Evolutionary conservation across 92 coral and sea anemone species (phyloP).

Genomic region (Phenganax subtilis): DNA sequence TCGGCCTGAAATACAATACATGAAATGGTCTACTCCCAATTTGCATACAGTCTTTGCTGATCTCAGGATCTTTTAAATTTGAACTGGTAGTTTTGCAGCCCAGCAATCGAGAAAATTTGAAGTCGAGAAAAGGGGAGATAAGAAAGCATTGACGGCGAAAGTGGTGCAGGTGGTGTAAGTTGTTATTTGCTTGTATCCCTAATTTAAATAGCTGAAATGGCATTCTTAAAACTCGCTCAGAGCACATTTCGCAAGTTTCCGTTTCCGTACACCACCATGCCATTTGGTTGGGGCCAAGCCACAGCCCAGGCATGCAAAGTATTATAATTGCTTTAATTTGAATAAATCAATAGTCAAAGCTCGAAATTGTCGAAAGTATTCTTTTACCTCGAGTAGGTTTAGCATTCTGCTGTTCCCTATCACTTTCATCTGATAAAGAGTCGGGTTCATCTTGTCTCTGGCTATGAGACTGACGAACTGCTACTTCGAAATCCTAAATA

Average conservation of each 20-base stretch:
- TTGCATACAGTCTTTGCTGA: background rate
- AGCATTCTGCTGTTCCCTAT: constrained; percentile 8
- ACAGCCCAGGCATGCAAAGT: no score
- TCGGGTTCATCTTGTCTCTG: background rate
- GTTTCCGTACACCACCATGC: background rate
- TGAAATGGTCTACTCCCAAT: background rate
- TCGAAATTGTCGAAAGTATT: background rate
- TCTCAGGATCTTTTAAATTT: background rate
- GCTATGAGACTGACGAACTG: constrained; percentile 20
- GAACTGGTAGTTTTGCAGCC: background rate
- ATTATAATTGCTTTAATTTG: no score
- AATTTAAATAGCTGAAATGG: no score
- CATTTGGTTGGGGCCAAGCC: background rate
- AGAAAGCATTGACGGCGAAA: no score
- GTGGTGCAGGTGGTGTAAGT: no score
- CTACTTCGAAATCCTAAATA: constrained; percentile 17
- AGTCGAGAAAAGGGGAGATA: no score
- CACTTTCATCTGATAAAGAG: constrained; percentile 5
- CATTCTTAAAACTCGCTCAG: no score
- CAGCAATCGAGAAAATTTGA: no score
- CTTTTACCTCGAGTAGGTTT: constrained; percentile 28
- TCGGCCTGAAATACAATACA: constrained; percentile 30
- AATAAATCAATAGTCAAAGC: no score
- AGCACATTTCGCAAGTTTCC: no score
- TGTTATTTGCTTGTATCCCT: no score